Base-by-base conservation (phyloP, 2,888 invertebrate genomes). In the Acanthosepion esculentum region DNA sequence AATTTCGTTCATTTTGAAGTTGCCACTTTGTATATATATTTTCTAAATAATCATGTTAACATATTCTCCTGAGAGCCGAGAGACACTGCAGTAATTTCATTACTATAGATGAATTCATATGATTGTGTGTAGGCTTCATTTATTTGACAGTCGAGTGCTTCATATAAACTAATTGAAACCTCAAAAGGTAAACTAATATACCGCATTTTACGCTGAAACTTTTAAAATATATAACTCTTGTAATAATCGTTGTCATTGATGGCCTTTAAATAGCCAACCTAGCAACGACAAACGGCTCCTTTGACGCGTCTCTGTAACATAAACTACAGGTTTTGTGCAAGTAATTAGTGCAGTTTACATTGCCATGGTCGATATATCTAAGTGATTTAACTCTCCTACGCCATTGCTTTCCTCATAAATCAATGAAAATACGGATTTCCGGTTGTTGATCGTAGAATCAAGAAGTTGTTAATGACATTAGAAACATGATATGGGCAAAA, bases 241-340 rank as follows among this genome's bases (percentile, higher is more conserved):
- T n/a, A n/a, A 29, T 78, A 78, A 78, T 78, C 12, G n/a, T n/a
- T 78, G 78, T 33, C 78, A 33, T 78, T 78, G n/a, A 78, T 78
- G 78, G n/a, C 78, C n/a, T 78, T 78, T 78, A 78, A 78, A 78
- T 78, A n/a, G 78, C 78, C 12, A n/a, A 78, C 78, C 18, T n/a
- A 78, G 78, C 78, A 78, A 78, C 78, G n/a, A 4, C n/a, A 10
- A 23, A 15, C 15, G 4, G n/a, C 33, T n/a, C n/a, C 15, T 59
- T 78, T n/a, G 78, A 78, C 78, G n/a, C 78, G n/a, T 78, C 78
- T 78, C 78, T 78, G n/a, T 78, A n/a, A 78, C n/a, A n/a, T 78
- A 33, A 10, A 78, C n/a, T 15, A 78, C 15, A n/a, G 12, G n/a
- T 78, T 78, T 78, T 10, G n/a, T 33, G 78, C 78, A 33, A 78